Conservation (phyloP, 2,113 vertebrate genomes). For the Leptocoma aspasia region DNA sequence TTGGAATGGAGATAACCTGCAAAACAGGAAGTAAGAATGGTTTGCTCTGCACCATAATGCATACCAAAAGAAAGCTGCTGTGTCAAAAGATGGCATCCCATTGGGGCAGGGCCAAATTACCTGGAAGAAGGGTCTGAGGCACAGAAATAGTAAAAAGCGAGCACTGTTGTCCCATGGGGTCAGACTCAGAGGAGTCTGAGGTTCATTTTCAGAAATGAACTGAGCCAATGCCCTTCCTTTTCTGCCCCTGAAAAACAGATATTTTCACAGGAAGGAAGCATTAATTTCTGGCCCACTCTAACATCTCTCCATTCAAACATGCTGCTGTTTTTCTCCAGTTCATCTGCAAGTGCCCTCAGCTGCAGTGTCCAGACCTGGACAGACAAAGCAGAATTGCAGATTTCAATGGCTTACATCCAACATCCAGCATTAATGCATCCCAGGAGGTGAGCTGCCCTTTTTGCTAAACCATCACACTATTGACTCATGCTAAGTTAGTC, state of each 20-base stretch:
- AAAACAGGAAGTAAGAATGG: neutral
- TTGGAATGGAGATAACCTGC: neutral
- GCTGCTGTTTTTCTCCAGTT: neutral
- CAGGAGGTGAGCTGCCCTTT: constrained; percentile 61
- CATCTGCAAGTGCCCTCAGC: neutral
- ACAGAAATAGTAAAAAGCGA: neutral
- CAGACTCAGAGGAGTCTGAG: neutral
- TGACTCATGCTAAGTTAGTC: constrained; percentile 60
- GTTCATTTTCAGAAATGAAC: neutral
- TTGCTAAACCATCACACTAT: constrained; percentile 54
- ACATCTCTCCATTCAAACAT: neutral
- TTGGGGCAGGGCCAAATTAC: rapidly evolving
- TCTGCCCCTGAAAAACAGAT: neutral
- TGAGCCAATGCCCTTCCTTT: neutral
- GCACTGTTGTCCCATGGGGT: neutral
- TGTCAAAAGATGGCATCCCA: neutral
- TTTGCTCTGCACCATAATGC: neutral
- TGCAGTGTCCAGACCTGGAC: neutral
- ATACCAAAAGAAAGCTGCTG: neutral
- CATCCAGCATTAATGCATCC: constrained; percentile 48
- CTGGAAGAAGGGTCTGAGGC: neutral
- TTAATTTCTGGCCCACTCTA: neutral
- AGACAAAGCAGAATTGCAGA: neutral
- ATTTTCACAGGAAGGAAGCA: neutral
- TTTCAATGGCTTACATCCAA: constrained; percentile 32